A percentile compares a stretch with the other conserved stretches of the same genome.
phyloP scores from a whole-genome alignment of 2,888 invertebrate species.

The Macroteleia sp. region DNA sequence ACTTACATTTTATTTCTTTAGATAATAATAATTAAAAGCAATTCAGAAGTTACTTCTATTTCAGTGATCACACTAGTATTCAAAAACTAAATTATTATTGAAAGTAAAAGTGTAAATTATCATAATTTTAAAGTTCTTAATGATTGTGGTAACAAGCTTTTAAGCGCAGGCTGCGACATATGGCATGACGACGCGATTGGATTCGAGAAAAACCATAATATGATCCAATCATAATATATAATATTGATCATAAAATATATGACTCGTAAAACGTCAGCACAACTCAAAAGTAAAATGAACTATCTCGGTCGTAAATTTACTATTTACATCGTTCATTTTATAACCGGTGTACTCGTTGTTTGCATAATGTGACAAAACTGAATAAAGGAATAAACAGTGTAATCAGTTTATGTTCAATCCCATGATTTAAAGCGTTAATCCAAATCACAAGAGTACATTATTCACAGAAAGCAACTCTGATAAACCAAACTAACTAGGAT shows the following conservation, averaged over 20 bases:
- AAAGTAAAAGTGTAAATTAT: no score
- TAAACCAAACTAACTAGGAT: no score
- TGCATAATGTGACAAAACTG: slow-evolving; percentile 35
- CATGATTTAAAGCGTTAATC: slow-evolving; percentile 19
- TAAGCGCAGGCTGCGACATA: no score
- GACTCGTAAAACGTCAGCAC: slow-evolving; percentile 18
- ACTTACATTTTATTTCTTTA: no score
- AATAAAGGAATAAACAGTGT: slow-evolving; percentile 29
- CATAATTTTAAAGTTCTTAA: no score
- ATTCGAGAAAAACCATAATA: no score
- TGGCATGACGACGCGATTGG: no score
- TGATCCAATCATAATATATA: slow-evolving; percentile 25
- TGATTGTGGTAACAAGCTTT: no score
- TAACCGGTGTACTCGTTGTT: slow-evolving; percentile 6
- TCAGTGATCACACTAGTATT: no score
- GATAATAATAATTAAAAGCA: no score
- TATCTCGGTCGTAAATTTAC: slow-evolving; percentile 19
- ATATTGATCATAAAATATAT: slow-evolving; percentile 29
- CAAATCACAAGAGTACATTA: slow-evolving; percentile 7
- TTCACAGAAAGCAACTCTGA: slow-evolving; percentile 1
- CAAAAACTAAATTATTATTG: no score
- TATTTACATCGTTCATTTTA: slow-evolving; percentile 31
- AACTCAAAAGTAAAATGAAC: slow-evolving; percentile 19
- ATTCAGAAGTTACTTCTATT: no score
- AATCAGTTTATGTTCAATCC: slow-evolving; percentile 42